Evolutionary conservation across 1,140 invertebrate genomes (phyloP).

Genomic region (Pseudoatta argentina): DNA sequence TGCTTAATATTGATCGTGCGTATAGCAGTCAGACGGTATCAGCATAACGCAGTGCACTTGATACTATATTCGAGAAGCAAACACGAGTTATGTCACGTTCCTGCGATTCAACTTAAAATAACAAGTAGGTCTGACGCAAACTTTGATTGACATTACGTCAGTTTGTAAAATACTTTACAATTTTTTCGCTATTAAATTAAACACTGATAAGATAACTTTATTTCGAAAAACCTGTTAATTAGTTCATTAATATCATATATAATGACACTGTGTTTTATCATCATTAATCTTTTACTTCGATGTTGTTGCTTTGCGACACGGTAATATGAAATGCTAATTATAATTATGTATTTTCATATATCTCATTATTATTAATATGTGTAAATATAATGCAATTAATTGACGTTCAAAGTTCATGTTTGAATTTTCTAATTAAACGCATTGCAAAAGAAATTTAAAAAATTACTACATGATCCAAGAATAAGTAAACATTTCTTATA

Average conservation of each 20-base stretch:
- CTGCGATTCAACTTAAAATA: background rate
- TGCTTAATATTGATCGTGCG: background rate
- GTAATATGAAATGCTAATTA: background rate
- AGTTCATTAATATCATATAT: background rate
- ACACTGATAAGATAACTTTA: background rate
- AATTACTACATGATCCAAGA: background rate
- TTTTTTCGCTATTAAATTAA: background rate
- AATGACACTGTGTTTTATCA: background rate
- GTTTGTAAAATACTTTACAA: background rate
- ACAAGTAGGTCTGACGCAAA: background rate
- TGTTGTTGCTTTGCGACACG: background rate
- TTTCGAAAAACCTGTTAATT: background rate
- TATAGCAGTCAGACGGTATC: background rate
- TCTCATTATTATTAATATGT: background rate
- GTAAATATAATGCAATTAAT: background rate
- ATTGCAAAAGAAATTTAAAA: background rate
- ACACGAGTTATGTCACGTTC: slow-evolving; percentile 20
- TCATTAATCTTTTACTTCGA: background rate
- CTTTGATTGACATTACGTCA: slow-evolving; percentile 10
- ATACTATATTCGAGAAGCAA: background rate
- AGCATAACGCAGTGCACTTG: background rate
- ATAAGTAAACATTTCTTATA: background rate
- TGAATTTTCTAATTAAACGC: background rate
- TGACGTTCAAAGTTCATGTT: background rate
- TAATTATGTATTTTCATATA: background rate